phyloP scores from a whole-genome alignment of 2,797 vertebrate genomes.

The Trachops cirrhosus region DNA sequence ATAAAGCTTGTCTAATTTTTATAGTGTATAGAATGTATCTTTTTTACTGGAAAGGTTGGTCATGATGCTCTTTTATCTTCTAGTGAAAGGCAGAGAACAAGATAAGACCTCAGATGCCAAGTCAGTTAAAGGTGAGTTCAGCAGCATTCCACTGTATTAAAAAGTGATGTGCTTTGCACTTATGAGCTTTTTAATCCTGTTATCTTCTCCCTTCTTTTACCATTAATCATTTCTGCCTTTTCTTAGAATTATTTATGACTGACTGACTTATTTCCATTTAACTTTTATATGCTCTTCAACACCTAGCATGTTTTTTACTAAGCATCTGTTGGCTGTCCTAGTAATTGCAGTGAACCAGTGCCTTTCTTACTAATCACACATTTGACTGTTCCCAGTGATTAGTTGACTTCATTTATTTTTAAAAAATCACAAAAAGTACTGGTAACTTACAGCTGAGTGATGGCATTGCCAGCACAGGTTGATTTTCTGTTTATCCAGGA shows the following conservation, averaged over 20 bases:
- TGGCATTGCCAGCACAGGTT: background rate
- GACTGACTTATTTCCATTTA: background rate
- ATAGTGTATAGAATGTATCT: background rate
- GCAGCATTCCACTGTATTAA: background rate
- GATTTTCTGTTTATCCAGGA: constrained; percentile 32
- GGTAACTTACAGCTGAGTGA: background rate
- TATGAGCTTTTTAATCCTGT: background rate
- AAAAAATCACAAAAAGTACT: background rate
- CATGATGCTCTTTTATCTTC: constrained; percentile 74
- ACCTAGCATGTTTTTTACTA: background rate
- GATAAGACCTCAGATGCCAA: constrained; percentile 90
- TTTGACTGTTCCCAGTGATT: constrained; percentile 2
- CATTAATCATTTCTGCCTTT: constrained; percentile 2
- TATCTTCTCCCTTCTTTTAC: background rate
- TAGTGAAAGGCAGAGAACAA: constrained; percentile 96
- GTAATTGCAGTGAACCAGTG: background rate
- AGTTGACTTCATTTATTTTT: background rate
- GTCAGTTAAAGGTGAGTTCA: constrained; percentile 90
- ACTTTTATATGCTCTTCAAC: background rate
- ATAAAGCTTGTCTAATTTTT: constrained; percentile 16
- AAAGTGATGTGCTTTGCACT: background rate
- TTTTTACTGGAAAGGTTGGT: constrained; percentile 29
- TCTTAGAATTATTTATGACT: constrained; percentile 1
- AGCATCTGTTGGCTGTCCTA: background rate
- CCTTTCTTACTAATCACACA: background rate